Base-by-base conservation (phyloP, 2,113 vertebrate genomes). In the Mirza zaza region DNA sequence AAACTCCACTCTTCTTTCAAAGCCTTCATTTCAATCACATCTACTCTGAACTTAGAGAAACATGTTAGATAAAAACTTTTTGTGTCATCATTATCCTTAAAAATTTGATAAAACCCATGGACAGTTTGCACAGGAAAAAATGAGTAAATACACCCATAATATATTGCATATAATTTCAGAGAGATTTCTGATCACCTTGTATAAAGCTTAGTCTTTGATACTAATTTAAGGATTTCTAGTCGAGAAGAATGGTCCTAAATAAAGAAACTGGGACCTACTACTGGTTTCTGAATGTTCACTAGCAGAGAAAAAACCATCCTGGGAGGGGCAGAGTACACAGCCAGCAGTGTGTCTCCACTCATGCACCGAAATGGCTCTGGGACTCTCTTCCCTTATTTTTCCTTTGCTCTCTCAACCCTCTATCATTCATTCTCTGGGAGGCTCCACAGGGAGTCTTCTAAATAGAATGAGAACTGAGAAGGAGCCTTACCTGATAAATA, bases 11-110 rank as follows among this genome's bases (percentile, higher is more conserved):
- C 34, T 63, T 75, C 10, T 20, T 93, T 84, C 57, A 80, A 52
- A 79, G 61, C 77, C 45, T 91, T 96, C 5, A 13, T 50, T 88
- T 84, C 57, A 88, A 79, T 85, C 27, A 89, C 55, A 77, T 87
- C 32, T 81, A 42, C 63, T 93, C 6, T 59, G 70, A 59, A 83
- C 10, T 59, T 59, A 12, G 11, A 73, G 67, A 89, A 36, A 7
- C 20, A 55, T 23, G 9, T 14, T 81, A 50, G 3, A 73, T 52
- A 15, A 91, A 75, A 91, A 48, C 5, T n/a, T 70, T 76, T n/a
- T 50, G 1, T 93, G 48, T 63, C 84, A 94, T 63, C 55, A 86
- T n/a, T 57, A 63, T 70, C 21, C 9, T 36, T 94, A 65, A 93
- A 90, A 90, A 63, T 32, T 45, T 57, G 27, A 90, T 61, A 91